phyloP scores from a whole-genome alignment of 2,113 vertebrate genomes.

The Eulemur macaco region DNA sequence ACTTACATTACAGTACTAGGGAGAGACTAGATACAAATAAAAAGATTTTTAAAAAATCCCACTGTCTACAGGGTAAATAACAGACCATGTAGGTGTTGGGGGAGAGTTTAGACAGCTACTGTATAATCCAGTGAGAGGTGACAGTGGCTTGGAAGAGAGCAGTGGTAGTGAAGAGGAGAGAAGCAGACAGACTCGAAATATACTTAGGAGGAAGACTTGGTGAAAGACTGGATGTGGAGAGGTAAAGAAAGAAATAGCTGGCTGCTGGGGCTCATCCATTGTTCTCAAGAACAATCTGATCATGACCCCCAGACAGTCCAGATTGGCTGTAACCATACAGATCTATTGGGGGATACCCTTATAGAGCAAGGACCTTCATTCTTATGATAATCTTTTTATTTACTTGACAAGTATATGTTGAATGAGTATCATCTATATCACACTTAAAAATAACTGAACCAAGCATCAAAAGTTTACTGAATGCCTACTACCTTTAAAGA shows the following conservation, averaged over 20 bases:
- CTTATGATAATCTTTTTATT: background rate
- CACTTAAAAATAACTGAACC: background rate
- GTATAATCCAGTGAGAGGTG: background rate
- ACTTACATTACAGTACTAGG: background rate
- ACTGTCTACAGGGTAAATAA: background rate
- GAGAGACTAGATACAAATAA: background rate
- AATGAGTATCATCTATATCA: background rate
- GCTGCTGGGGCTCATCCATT: background rate
- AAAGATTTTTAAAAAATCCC: background rate
- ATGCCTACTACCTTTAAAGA: background rate
- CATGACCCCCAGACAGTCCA: background rate
- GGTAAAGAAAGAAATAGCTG: background rate
- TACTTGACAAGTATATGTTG: background rate
- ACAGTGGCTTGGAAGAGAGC: background rate
- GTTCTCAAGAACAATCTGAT: background rate
- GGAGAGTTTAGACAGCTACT: background rate
- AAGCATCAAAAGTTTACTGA: background rate
- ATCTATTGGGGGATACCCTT: background rate
- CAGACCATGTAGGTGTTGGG: background rate
- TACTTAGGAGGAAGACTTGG: background rate
- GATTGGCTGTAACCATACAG: background rate
- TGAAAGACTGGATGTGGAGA: background rate
- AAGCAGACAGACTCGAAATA: background rate
- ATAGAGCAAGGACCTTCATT: background rate
- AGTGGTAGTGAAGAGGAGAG: background rate